Evolutionary conservation across 1,140 invertebrate species (phyloP).

Genomic region (Pseudomyrmex gracilis): DNA sequence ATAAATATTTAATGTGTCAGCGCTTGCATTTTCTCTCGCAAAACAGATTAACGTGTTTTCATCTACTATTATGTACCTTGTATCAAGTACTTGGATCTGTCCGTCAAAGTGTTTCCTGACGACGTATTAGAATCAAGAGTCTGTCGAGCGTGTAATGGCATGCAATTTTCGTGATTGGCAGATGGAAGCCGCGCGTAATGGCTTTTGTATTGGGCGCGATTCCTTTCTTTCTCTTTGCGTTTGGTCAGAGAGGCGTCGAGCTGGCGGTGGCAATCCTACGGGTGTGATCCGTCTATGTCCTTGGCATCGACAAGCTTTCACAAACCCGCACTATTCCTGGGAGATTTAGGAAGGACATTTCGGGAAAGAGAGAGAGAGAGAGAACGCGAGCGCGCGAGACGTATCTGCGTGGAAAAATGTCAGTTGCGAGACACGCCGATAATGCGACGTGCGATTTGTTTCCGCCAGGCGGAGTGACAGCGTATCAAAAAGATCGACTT

Average conservation of each 20-base stretch:
- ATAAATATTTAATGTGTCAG: neutral
- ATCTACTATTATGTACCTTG: constrained; percentile 32
- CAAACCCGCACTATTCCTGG: constrained; percentile 54
- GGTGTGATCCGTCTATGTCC: constrained; percentile 71
- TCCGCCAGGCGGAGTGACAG: constrained; percentile 52
- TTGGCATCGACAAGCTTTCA: constrained; percentile 69
- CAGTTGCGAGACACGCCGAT: constrained; percentile 18
- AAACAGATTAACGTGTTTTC: constrained; percentile 20
- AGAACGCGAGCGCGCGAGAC: neutral
- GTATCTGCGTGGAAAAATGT: constrained; percentile 48
- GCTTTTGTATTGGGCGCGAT: constrained; percentile 53
- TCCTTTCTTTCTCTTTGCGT: constrained; percentile 64
- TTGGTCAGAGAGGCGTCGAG: constrained; percentile 64
- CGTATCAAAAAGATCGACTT: constrained; percentile 56
- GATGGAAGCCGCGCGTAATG: constrained; percentile 52
- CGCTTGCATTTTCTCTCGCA: neutral
- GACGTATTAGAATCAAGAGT: constrained; percentile 56
- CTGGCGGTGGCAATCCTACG: constrained; percentile 57
- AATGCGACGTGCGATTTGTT: constrained; percentile 59
- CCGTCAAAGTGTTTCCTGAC: constrained; percentile 31
- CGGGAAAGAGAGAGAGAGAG: constrained; percentile 29
- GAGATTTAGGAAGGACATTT: constrained; percentile 67
- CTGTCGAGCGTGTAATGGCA: constrained; percentile 53
- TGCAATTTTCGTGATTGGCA: constrained; percentile 62
- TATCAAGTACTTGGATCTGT: constrained; percentile 17